Base-by-base conservation (phyloP, 2,888 invertebrate genomes). In the Drosophila tripunctata region DNA sequence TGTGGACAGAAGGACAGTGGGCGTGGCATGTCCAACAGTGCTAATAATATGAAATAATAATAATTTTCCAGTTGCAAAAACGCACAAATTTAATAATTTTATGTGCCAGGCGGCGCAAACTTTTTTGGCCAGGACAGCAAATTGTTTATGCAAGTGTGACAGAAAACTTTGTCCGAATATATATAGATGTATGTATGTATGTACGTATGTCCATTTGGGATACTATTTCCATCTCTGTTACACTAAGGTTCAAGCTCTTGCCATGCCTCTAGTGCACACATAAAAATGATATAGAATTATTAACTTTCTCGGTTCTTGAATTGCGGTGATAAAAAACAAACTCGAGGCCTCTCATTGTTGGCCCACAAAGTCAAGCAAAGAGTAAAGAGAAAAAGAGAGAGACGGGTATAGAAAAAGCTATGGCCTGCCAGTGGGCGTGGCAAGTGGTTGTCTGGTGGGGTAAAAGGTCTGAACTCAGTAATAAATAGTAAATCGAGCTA, bases 201-300 rank as follows among this genome's bases (percentile, higher is more conserved):
- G 19, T 17, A 30, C 14, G 57, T 41, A 30, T 21, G 45, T 6
- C n/a, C 48, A 36, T 35, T 12, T 10, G 45, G 12, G 30, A 21
- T 10, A 33, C 21, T 47, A 27, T 19, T 30, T 44, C 40, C 10
- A 22, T 2, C 35, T n/a, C n/a, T 14, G 15, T 6, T 6, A 6
- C 44, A n/a, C n/a, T 14, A 4, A 8, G 17, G 10, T 2, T 7
- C 27, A 0, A 5, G 6, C 1, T 8, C n/a, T 1, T n/a, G 17
- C 12, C 1, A 4, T 6, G 5, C 5, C 8, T 6, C n/a, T 6
- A 10, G 30, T 12, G 27, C 22, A 40, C 55, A 66, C 61, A 73
- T 77, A 66, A 73, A 82, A 69, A 55, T 84, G 61, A 75, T 84
- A 67, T 75, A 67, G 87, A 84, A 81, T 78, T 84, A 87, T 82